Evolutionary conservation across 2,797 vertebrate genomes (phyloP), one percentile per base, ranked within the genome.

Genomic region (Aphelocoma californica): DNA sequence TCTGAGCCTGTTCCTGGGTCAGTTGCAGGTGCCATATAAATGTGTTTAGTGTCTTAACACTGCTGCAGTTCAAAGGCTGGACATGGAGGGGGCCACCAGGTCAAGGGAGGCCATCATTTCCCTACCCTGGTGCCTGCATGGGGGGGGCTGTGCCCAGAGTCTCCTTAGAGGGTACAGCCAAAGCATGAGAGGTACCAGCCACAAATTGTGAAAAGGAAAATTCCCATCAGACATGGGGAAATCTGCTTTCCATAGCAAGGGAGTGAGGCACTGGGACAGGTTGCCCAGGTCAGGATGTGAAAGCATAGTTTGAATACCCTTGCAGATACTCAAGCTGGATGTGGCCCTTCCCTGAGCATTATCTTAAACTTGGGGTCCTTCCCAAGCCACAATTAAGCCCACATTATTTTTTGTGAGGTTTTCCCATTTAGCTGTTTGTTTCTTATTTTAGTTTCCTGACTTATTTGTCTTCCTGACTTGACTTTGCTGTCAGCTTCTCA

Each of bases 41-140:
- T 16, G 48, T 2, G 8, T 53, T 78, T 29, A 48, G 21, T 18
- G 17, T 31, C 54, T 44, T 29, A 60, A 44, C 21, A n/a, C 10
- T 24, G 34, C 42, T 40, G 50, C 16, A 44, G 3, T 25, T 32
- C 45, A 42, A 50, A 71, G 47, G 36, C 36, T 67, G 25, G 32
- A 21, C 5, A 1, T 2, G 32, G 61, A 62, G 20, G 4, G 25
- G 28, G 2, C 24, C 0, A 0, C 40, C 18, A 1, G 8, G 20
- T 9, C 1, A 4, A 47, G 57, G 53, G 40, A 54, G 6, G 31
- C 19, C 6, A 4, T 34, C 8, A 23, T 15, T 45, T 51, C 58
- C 53, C 54, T 40, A 16, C 1, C 1, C 29, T 42, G 32, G 38
- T 42, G 7, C 28, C n/a, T 7, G 7, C 0, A 0, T 18, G 11